Evolutionary conservation across 1,140 invertebrate species (phyloP), one percentile per base, ranked within the genome.

Genomic region (Heliconius congener): DNA sequence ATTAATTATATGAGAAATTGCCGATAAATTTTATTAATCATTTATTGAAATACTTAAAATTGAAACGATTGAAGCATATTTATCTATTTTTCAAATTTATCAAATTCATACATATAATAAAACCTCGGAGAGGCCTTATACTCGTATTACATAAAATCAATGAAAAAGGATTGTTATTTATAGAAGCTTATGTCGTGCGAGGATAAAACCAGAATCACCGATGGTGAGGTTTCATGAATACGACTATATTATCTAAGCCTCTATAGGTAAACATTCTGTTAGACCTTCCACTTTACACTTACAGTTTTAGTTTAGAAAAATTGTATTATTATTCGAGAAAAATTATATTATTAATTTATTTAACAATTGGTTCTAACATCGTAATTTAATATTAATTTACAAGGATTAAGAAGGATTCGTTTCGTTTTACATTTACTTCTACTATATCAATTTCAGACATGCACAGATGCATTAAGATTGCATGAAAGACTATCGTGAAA

Each of bases 121-220:
- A 52, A 52, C 50, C 19, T 52, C 16, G 50, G 19, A 0, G 60
- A 66, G 16, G 27, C 55, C 55, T 66, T 27, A 30, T 66, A 66
- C 60, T 30, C 4, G n/a, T 66, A 66, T 66, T 66, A 66, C 60
- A 66, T 66, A 75, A 75, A 30, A 75, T 75, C 46, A 75, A 57
- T 55, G 50, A 55, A 55, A 27, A 55, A 75, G 30, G 60, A 27
- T 66, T 66, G 60, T 66, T 66, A 66, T 66, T 66, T 66, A 66
- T 66, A 66, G 60, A 66, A 30, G 23, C 11, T 66, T 30, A 23
- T 57, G 27, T 66, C n/a, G 60, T 27, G 60, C 23, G 60, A 30
- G 60, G 60, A 66, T 66, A 27, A 66, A 66, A 60, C n/a, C 55
- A 60, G 55, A 60, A 30, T 13, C 60, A 16, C 27, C 27, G 73